Conservation (phyloP, 2,888 invertebrate species). For the Lasius platythorax region DNA sequence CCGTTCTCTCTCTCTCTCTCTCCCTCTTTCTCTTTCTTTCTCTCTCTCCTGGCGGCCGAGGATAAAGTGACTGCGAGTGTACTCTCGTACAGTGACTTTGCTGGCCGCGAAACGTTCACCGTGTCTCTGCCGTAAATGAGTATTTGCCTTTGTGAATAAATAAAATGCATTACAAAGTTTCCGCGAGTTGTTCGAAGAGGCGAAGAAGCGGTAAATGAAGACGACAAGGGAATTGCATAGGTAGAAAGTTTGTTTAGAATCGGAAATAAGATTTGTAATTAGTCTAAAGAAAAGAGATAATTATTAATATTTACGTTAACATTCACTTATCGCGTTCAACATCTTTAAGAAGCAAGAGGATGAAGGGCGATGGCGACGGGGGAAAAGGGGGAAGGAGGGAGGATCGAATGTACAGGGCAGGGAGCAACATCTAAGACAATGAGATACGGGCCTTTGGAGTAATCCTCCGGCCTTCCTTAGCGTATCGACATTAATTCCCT, state of each 20-base stretch:
- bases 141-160: conserved; percentile 86
- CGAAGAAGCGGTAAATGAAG: conserved; percentile 9
- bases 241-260: conserved; percentile 26
- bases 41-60: neutral
- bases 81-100: conserved; percentile 49
- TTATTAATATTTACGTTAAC: conserved; percentile 29
- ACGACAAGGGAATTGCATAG: conserved; percentile 4
- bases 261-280: conserved; percentile 28
- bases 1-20: neutral
- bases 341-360: neutral
- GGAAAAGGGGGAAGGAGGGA: conserved; percentile 42
- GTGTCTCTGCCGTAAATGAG: conserved; percentile 79
- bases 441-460: conserved; percentile 82
- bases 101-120: conserved; percentile 73
- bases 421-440: conserved; percentile 80
- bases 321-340: conserved; percentile 8
- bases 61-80: conserved; percentile 45
- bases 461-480: conserved; percentile 84
- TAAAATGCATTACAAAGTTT: conserved; percentile 84
- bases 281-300: neutral
- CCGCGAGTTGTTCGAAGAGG: conserved; percentile 60
- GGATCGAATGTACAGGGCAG: conserved; percentile 61
- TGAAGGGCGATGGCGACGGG: conserved; percentile 11
- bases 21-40: neutral
- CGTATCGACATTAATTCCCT: conserved; percentile 86